These are phyloP conservation scores for Plagodis dolabraria DNA, from an alignment of 2,888 invertebrate species.

Conservation along the genomic window DNA sequence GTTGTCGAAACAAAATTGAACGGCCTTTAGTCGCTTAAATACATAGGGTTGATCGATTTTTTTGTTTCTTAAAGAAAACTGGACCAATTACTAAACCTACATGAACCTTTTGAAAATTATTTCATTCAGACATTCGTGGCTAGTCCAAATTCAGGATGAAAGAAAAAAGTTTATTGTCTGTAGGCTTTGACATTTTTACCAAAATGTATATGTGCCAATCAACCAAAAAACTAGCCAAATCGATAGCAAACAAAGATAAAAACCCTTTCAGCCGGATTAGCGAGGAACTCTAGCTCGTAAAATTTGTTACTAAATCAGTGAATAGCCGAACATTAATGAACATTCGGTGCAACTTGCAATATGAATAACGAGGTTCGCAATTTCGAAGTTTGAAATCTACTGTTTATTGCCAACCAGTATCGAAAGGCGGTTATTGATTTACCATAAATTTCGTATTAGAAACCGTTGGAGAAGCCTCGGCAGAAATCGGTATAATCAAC, in stretches of 20 bases:
- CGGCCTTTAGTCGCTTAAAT: too few species aligned
- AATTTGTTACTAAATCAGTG: conserved; percentile 24
- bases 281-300: conserved; percentile 28
- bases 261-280: conserved; percentile 35
- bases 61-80: too few species aligned
- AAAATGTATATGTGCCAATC: conserved; percentile 22
- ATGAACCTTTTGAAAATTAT: too few species aligned
- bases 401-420: conserved; percentile 31
- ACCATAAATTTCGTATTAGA: conserved; percentile 17
- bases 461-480: conserved; percentile 7
- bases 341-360: conserved; percentile 31
- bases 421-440: conserved; percentile 23
- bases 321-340: conserved; percentile 25
- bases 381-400: conserved; percentile 29
- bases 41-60: too few species aligned
- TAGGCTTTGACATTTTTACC: conserved; percentile 22
- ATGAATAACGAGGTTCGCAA: conserved; percentile 33
- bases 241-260: conserved; percentile 33
- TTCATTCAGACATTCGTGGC: neutral
- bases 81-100: too few species aligned
- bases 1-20: too few species aligned
- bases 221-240: conserved; percentile 21
- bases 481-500: neutral
- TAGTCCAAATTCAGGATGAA: neutral
- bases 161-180: conserved; percentile 2